phyloP scores from a whole-genome alignment of 1,140 invertebrate genomes.

The Drosophila sp. region DNA sequence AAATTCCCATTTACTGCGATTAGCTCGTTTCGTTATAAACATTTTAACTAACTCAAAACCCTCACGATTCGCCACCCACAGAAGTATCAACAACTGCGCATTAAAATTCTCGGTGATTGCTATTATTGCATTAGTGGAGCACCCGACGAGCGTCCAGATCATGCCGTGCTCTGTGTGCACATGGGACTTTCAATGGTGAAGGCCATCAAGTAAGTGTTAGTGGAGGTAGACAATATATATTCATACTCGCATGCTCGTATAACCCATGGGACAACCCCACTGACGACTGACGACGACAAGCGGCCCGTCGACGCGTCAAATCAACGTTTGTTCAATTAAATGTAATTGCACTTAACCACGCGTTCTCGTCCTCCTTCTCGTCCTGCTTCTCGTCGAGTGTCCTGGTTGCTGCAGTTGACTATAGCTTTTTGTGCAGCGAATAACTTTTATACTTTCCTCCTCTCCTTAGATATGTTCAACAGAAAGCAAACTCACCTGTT shows the following conservation, averaged over 20 bases:
- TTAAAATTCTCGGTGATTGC: conserved; percentile 98
- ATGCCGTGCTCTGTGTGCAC: conserved; percentile 96
- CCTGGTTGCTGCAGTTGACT: not conserved
- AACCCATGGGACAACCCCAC: conserved; percentile 1
- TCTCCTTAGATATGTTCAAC: conserved; percentile 94
- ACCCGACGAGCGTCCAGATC: conserved; percentile 94
- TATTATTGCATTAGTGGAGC: conserved; percentile 98
- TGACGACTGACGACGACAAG: conserved; percentile 36
- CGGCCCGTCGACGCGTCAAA: conserved; percentile 45
- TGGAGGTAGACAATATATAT: not conserved
- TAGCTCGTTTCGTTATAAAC: conserved; percentile 31
- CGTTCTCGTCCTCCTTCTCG: conserved; percentile 29
- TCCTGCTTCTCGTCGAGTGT: conserved; percentile 1
- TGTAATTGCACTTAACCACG: conserved; percentile 79
- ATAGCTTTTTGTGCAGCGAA: conserved; percentile 30
- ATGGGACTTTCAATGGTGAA: conserved; percentile 99
- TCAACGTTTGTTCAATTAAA: conserved; percentile 80
- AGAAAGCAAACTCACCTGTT: conserved; percentile 96
- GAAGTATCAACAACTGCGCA: conserved; percentile 97
- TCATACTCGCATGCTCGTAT: too few species aligned
- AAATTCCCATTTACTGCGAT: conserved; percentile 23
- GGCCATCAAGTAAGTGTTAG: conserved; percentile 93
- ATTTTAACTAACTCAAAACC: conserved; percentile 2
- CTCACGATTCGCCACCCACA: conserved; percentile 67
- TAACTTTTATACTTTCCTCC: conserved; percentile 7